Percentiles rank a stretch among this genome's conserved stretches.
Evolutionary conservation across 2,888 invertebrate genomes (phyloP).

Genomic region (Spodoptera littoralis): DNA sequence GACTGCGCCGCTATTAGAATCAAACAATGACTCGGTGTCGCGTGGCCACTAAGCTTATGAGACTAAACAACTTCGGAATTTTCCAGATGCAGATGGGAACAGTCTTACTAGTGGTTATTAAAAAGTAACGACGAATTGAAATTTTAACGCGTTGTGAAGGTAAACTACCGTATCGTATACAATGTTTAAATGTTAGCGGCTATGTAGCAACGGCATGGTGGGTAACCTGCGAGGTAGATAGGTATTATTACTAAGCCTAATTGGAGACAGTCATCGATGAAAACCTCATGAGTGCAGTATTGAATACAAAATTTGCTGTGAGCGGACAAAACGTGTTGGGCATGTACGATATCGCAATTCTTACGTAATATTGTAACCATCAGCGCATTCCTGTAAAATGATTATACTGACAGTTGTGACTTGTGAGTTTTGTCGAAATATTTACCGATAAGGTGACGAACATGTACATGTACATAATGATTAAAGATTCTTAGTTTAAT

Average conservation of each 20-base stretch:
- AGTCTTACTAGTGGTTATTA: conserved; percentile 54
- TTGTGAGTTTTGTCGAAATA: conserved; percentile 7
- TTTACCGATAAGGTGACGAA: conserved; percentile 36
- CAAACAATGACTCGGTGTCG: conserved; percentile 83
- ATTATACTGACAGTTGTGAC: conserved; percentile 55
- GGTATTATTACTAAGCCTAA: conserved; percentile 40
- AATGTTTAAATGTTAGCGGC: conserved; percentile 14
- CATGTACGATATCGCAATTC: conserved; percentile 69
- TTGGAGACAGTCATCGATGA: conserved; percentile 62
- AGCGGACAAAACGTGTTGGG: conserved; percentile 69
- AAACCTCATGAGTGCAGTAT: conserved; percentile 61
- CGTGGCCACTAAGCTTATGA: conserved; percentile 74
- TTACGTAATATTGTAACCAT: conserved; percentile 74
- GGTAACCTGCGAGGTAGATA: conserved; percentile 6
- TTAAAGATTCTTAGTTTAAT: conserved; percentile 12
- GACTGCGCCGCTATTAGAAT: conserved; percentile 78
- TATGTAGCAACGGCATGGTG: conserved; percentile 6
- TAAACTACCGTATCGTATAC: conserved; percentile 3
- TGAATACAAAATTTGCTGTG: conserved; percentile 71
- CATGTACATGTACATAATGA: conserved; percentile 17
- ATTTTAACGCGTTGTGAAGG: conserved; percentile 23
- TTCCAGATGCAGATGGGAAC: conserved; percentile 70
- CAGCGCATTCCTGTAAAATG: conserved; percentile 76
- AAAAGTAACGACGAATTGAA: conserved; percentile 47
- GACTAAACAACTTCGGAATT: conserved; percentile 76